A percentile compares a stretch with the other conserved stretches of the same genome.
Evolutionary conservation across 2,113 vertebrate genomes (phyloP).

Genomic region (Neotoma lepida): DNA sequence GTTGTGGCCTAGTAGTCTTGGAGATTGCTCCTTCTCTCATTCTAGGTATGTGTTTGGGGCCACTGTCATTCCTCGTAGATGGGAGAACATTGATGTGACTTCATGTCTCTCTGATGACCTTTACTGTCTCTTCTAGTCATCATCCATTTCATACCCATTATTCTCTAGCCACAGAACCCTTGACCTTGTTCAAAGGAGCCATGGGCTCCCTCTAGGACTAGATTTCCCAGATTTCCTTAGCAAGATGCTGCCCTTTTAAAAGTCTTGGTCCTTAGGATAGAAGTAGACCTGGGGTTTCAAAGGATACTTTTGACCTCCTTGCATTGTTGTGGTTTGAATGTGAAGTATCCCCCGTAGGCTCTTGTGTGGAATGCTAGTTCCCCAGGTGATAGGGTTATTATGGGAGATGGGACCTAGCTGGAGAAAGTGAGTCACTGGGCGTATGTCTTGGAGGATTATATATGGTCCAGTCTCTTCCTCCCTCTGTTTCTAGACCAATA

Average conservation of each 20-base stretch:
- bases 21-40: not conserved
- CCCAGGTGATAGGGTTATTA: not conserved
- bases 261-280: not conserved
- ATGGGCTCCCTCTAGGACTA: not conserved
- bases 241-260: not conserved
- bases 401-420: not conserved
- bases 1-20: not conserved
- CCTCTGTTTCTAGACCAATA: not conserved
- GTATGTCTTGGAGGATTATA: not conserved
- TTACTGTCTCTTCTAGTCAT: not conserved
- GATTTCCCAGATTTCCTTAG: not conserved
- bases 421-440: not conserved
- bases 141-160: not conserved
- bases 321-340: not conserved
- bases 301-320: not conserved
- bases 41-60: not conserved
- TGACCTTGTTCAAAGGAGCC: slow-evolving; percentile 3
- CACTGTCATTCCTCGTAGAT: not conserved
- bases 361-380: not conserved
- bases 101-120: not conserved
- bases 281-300: not conserved
- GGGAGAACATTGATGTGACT: not conserved
- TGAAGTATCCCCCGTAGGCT: not conserved
- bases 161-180: not conserved
- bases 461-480: not conserved